Evolutionary conservation across 2,797 vertebrate species (phyloP), one percentile per base, ranked within the genome.

Genomic region (Sebastes hopkinsi): DNA sequence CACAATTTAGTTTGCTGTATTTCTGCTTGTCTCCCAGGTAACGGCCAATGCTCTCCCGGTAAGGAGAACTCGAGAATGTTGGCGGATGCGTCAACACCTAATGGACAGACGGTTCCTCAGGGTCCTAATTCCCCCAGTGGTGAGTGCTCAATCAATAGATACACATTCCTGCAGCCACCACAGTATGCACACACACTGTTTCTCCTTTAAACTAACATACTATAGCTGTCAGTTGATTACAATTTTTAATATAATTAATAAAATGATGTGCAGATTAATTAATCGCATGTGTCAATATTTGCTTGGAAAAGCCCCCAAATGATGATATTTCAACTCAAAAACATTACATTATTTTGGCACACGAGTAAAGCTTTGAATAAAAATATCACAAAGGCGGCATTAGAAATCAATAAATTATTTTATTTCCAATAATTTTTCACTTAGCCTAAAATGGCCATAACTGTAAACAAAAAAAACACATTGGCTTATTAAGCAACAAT

Each of bases 1-100:
- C 67, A 82, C 77, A 84, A 36, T 90, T 60, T 87, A 87, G 72
- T 83, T 79, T 80, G 61, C 80, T 69, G 72, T 93, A 83, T 92
- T 90, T 94, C 85, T 91, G 84, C 92, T 86, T 91, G 92, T 96
- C 92, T 95, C 93, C 92, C 91, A 97, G 96, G 96, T 95, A 96
- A 99, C 95, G 97, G 98, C 95, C 96, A 97, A 91, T 96, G 97
- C 96, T 98, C 97, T 92, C 97, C 98, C 69, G 96, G 97, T 93
- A 97, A 97, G 94, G 97, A 99, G 86, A 97, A 97, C 93, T 96
- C 96, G 82, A 94, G 90, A 95, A 97, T 98, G 97, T 96, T 97
- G 92, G 96, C 95, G 86, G 97, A 98, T 95, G 96, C 97, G 94
- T 98, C 97, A 88, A 96, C 97, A 92, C 95, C 96, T 94, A 99